These are phyloP conservation scores for Muntiacus reevesi DNA, from an alignment of 2,113 vertebrate species.

Conservation along the genomic window DNA sequence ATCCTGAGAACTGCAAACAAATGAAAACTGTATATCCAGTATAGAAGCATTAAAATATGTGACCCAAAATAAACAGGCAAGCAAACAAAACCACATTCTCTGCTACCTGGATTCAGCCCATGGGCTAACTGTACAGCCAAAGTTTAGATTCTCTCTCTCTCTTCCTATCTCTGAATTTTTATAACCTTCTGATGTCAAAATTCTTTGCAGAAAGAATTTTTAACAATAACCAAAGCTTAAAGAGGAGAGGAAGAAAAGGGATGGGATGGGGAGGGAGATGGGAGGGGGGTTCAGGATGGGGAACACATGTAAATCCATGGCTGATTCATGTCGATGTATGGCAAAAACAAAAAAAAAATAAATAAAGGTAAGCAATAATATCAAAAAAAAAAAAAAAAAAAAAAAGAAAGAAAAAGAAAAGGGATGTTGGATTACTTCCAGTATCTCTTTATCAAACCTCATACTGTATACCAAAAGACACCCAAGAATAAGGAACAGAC, in stretches of 20 bases:
- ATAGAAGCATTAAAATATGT: background rate
- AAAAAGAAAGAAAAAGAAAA: background rate
- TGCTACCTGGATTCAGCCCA: background rate
- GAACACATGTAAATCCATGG: no score
- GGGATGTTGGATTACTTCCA: background rate
- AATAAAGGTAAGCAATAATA: no score
- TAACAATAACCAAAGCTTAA: background rate
- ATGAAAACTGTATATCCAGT: background rate
- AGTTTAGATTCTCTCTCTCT: background rate
- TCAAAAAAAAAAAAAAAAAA: no score
- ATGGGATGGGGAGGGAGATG: background rate
- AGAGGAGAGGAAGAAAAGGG: background rate
- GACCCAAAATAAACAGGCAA: background rate
- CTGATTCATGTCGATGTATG: no score
- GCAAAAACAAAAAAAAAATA: no score
- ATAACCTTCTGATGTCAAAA: background rate
- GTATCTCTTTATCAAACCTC: background rate
- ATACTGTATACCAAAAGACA: background rate
- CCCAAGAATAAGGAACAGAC: background rate
- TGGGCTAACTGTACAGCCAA: background rate
- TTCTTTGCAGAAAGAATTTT: background rate
- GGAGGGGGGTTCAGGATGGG: no score
- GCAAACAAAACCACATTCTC: background rate
- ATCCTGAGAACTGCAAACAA: background rate
- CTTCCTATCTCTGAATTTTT: background rate